Evolutionary conservation across 2,797 vertebrate species (phyloP), one percentile per base, ranked within the genome.

Genomic region (Chrysocyon brachyurus): DNA sequence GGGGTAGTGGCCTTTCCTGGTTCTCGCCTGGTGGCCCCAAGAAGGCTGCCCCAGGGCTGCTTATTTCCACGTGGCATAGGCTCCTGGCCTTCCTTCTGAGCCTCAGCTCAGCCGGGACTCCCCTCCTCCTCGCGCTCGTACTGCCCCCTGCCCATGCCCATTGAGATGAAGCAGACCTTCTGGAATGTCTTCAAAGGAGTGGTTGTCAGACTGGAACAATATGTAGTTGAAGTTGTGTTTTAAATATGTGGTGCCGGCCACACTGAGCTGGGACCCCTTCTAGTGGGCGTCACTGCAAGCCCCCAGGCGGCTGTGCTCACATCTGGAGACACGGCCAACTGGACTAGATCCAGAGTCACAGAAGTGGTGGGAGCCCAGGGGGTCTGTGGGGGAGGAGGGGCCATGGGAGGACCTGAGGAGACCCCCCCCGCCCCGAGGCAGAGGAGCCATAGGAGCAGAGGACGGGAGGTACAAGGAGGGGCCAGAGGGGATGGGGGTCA

Each of bases 121-220:
- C 0, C 40, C 61, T 49, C 11, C 1, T n/a, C 17, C 40, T 64
- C 17, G 8, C 24, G 10, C 40, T 12, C 46, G 3, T 1, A 6
- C 72, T 49, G 79, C 57, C 17, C 24, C 46, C 68, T 72, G 26
- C 66, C 26, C 33, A 3, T 15, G 17, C 72, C 72, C 72, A 28
- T 1, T 72, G 26, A 21, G 12, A 24, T 1, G 46, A 28, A 7
- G 11, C 33, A 10, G 46, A 54, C 73, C 56, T 90, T 52, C 31
- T 26, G 46, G 87, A 54, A 54, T 26, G n/a, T 63, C 36, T 89
- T 82, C 19, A 64, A 4, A 26, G 70, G 49, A 33, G 11, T 7
- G 0, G 17, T 12, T 22, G 36, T 59, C 31, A 33, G 84, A 49
- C 52, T n/a, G 31, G 81, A 57, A 21, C 24, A 19, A 10, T 7